Base-by-base conservation (phyloP, 1,140 invertebrate genomes). In the Nixonia krombeini region DNA sequence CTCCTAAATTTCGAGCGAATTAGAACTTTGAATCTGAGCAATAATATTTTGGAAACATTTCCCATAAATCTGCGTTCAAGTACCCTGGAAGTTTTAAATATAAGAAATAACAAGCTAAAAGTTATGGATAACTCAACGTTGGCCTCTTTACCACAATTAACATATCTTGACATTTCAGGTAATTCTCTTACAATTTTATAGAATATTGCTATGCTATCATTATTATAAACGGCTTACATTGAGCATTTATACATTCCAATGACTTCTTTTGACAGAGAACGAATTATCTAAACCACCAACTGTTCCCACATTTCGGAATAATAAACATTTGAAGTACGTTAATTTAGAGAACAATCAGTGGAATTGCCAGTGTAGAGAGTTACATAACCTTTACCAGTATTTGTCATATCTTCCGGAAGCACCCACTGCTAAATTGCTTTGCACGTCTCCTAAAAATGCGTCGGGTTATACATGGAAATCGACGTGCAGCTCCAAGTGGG, bases 311-410 rank as follows among this genome's bases (percentile, higher is more conserved):
- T n/a, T 92, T 71, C 77, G 81, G 0, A 81, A 84, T n/a, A 90
- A 92, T 74, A 73, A 74, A 38, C 86, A 88, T 50, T 69, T 91
- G n/a, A 76, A 85, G 44, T 80, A 77, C 45, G 73, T 91, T 6
- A 81, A 85, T 73, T 63, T 92, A 31, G 82, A 87, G 7, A 89
- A 92, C 45, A 93, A 93, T 81, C 90, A 90, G 52, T 93, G 91
- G 91, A 80, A 88, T 49, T 92, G 91, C 73, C 88, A 92, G 50
- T 92, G 91, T 59, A 49, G 69, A 0, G 81, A 88, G 29, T 84
- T 92, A 61, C 84, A 86, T 49, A 15, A 87, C 89, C 62, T 91
- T 88, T 55, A 80, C 87, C n/a, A n/a, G 37, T 92, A 81, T 74
- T 70, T 92, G 6, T 88, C 85, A 0, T 73, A 85, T 15, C 83